Percentiles rank a stretch among this genome's conserved stretches.
These are phyloP conservation scores for Cydia splendana DNA, from an alignment of 1,140 invertebrate genomes.

Conservation along the genomic window DNA sequence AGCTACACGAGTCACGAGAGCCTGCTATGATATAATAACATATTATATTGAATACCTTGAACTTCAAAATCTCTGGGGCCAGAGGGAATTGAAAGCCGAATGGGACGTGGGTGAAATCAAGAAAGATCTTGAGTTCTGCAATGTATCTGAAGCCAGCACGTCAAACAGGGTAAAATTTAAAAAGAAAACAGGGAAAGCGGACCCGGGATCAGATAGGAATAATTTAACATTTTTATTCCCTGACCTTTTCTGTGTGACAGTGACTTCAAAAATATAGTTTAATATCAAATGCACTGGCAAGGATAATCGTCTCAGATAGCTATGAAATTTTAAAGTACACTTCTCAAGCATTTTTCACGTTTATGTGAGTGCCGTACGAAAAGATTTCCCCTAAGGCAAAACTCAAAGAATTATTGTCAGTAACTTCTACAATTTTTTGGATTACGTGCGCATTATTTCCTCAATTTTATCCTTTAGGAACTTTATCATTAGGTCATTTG, in stretches of 20 bases:
- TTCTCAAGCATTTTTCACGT: not conserved
- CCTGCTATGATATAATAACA: no score
- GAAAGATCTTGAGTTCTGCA: no score
- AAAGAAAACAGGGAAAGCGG: no score
- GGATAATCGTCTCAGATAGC: not conserved
- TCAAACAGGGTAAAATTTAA: no score
- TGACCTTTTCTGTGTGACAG: not conserved
- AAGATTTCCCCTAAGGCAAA: constrained; percentile 12
- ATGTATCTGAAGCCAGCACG: no score
- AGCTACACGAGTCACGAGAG: no score
- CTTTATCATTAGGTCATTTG: not conserved
- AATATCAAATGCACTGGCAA: constrained; percentile 1
- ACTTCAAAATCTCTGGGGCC: no score
- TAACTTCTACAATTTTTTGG: not conserved
- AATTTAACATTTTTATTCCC: not conserved
- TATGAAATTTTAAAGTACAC: constrained; percentile 15
- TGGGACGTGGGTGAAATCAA: no score
- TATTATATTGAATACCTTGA: no score
- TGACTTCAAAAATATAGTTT: not conserved
- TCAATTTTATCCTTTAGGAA: not conserved
- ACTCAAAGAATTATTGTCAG: constrained; percentile 14
- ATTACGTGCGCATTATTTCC: not conserved
- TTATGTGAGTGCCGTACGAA: not conserved
- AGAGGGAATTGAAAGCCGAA: no score
- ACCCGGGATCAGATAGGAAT: no score